A percentile compares a stretch with the other conserved stretches of the same genome.
These are phyloP conservation scores for Galago senegalensis DNA, from an alignment of 2,797 vertebrate species.

Conservation along the genomic window DNA sequence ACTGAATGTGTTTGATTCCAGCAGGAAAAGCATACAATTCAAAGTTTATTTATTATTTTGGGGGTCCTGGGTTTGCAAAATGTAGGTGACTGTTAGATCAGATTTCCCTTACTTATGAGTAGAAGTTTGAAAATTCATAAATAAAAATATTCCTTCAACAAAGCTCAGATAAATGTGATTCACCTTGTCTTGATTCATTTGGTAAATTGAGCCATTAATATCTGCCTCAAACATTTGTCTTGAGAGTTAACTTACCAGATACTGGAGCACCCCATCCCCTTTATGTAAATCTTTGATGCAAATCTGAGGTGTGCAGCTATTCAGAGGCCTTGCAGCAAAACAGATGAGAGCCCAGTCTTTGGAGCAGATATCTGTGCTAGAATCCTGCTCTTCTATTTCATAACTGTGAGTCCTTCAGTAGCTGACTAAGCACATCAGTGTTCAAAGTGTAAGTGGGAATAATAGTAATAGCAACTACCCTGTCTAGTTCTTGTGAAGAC, in stretches of 20 bases:
- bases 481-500: not conserved
- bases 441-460: not conserved
- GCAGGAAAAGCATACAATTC: not conserved
- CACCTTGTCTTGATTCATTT: conserved; percentile 28
- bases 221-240: conserved; percentile 1
- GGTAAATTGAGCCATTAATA: not conserved
- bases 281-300: not conserved
- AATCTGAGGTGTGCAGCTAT: not conserved
- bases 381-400: not conserved
- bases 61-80: not conserved
- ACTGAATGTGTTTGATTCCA: conserved; percentile 8
- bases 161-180: not conserved
- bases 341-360: not conserved
- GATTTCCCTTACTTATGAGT: conserved; percentile 44
- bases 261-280: not conserved
- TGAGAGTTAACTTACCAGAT: not conserved
- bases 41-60: not conserved
- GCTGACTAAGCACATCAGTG: not conserved
- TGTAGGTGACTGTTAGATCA: not conserved
- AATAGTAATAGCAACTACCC: not conserved
- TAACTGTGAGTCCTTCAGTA: not conserved
- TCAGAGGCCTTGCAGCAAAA: not conserved
- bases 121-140: conserved; percentile 45
- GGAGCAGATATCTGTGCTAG: not conserved
- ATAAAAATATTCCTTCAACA: conserved; percentile 27